Evolutionary conservation across 2,888 invertebrate species (phyloP).

Genomic region (Steinernema hermaphroditum): DNA sequence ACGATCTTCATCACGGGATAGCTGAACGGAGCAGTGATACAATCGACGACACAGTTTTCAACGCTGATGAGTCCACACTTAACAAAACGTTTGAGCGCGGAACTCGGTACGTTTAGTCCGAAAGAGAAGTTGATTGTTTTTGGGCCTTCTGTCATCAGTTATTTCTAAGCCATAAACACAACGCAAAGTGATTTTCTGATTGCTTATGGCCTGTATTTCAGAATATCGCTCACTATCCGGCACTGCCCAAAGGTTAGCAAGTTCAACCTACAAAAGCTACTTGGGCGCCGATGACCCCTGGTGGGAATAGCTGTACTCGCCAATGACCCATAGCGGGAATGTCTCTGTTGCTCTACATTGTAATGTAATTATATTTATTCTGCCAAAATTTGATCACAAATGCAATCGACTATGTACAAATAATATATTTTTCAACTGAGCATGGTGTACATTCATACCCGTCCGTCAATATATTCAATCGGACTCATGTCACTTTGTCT

Average conservation of each 20-base stretch:
- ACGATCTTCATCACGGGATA: conserved; percentile 75
- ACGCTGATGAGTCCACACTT: background rate
- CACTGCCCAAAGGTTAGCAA: conserved; percentile 43
- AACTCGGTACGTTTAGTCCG: too few relatives aligned
- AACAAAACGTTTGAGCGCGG: conserved; percentile 37
- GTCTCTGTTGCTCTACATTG: too few relatives aligned
- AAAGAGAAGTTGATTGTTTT: too few relatives aligned
- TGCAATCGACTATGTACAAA: background rate
- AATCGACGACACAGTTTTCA: conserved; percentile 40
- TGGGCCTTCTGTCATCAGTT: too few relatives aligned
- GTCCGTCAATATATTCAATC: too few relatives aligned
- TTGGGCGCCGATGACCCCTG: background rate
- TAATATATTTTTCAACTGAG: background rate
- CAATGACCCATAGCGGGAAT: too few relatives aligned
- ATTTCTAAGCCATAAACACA: too few relatives aligned
- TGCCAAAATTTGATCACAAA: background rate
- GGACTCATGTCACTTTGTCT: background rate
- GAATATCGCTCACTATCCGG: conserved; percentile 45
- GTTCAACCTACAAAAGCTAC: background rate
- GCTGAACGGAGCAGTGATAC: conserved; percentile 45
- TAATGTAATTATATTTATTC: too few relatives aligned
- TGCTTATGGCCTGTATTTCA: background rate
- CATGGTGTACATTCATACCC: background rate
- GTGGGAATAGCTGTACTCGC: too few relatives aligned
- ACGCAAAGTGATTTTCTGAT: background rate